Evolutionary conservation across 2,888 invertebrate species (phyloP).

Genomic region (Mythimna impura): DNA sequence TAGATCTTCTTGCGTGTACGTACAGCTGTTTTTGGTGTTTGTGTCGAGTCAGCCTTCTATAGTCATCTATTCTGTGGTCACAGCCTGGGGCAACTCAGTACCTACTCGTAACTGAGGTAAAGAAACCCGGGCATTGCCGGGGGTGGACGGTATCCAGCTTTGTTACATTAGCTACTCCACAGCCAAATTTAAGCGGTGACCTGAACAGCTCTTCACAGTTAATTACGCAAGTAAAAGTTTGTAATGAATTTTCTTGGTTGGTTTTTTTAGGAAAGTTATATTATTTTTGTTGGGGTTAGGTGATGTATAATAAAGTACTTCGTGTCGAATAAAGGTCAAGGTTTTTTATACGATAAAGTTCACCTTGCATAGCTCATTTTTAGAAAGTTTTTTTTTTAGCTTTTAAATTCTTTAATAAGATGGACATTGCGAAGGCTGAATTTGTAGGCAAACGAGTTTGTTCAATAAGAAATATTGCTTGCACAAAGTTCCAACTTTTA

Average conservation of each 20-base stretch:
- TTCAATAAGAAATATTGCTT: background rate
- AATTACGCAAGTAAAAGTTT: slow-evolving; percentile 56
- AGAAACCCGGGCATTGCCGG: slow-evolving; percentile 32
- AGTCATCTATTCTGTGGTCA: background rate
- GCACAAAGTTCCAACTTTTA: background rate
- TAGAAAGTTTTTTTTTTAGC: slow-evolving; percentile 6
- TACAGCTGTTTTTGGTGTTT: background rate
- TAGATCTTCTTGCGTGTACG: background rate
- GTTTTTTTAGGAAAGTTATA: slow-evolving; percentile 7
- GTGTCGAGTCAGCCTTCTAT: background rate
- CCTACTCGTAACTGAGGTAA: slow-evolving; percentile 24
- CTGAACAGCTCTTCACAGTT: slow-evolving; percentile 50
- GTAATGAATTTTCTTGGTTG: slow-evolving; percentile 41
- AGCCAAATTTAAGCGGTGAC: slow-evolving; percentile 52
- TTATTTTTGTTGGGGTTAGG: slow-evolving; percentile 27
- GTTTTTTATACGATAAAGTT: slow-evolving; percentile 5
- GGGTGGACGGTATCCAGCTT: slow-evolving; percentile 28
- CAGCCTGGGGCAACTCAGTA: slow-evolving; percentile 21
- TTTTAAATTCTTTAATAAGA: background rate
- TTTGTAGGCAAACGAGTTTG: background rate
- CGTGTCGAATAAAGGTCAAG: slow-evolving; percentile 6
- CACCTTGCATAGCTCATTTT: slow-evolving; percentile 11
- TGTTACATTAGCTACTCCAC: slow-evolving; percentile 43
- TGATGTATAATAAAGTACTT: slow-evolving; percentile 17
- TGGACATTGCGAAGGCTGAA: background rate